Base-by-base conservation (phyloP, 2,888 invertebrate genomes). In the Mimachlamys varia region DNA sequence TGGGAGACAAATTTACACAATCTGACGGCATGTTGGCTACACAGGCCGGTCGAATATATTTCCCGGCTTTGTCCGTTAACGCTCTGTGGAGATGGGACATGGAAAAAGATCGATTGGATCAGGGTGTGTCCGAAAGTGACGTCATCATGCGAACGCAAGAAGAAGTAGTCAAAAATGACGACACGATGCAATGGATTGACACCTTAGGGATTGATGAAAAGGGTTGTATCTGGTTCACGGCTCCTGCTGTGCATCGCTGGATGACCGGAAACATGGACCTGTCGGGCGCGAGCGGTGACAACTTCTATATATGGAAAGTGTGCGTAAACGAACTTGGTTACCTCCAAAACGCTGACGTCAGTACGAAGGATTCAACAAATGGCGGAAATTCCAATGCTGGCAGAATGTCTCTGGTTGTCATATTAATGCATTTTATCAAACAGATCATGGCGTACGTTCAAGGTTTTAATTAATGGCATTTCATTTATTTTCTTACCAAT, bases 181-280 rank as follows among this genome's bases (percentile, higher is more conserved):
- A 88, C 33, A 89, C 88, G 5, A 92, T 93, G 92, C 92, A 92
- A 27, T 94, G 93, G 93, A 90, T 92, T 27, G 93, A 94, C 88
- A 92, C 93, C 2, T 91, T 93, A 22, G 93, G 91, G 22, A 91
- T 92, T 58, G 91, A 91, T 22, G 92, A 92, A 44, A 90, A 92
- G 12, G 93, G 93, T 0, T 90, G 92, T 89, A 89, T 94, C 37
- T 94, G 93, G 93, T 92, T 93, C 88, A 91, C 93, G 0, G 91
- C 94, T 17, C 93, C 93, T 33, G 89, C 92, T 37, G 91, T 94
- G 50, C 91, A 91, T 15, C 88, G 89, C 17, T 92, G 90, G 49
- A 76, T 91, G 38, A 76, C 76, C 4, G 90, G 90, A 4, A 55
- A 88, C 27, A 88, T 88, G 88, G 49, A 88, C n/a, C n/a, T 88